Evolutionary conservation across 2,113 vertebrate species (phyloP), one percentile per base, ranked within the genome.

Genomic region (Serinus canaria): DNA sequence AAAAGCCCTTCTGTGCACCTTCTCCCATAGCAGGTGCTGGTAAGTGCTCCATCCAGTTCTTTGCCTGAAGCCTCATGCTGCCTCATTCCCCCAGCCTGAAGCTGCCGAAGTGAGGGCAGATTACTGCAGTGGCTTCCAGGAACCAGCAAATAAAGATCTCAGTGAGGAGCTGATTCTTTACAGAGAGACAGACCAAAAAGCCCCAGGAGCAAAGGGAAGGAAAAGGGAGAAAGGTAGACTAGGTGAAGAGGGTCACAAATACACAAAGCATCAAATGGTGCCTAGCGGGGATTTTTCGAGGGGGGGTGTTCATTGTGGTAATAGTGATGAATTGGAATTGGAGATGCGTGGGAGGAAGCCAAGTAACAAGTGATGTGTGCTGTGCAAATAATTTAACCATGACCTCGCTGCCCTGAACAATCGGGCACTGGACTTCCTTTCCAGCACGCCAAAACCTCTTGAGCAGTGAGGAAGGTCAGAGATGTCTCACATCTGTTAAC

Each of bases 301-400:
- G 46, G 1, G 1, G 37, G 22, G 12, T 0, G 0, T 77, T 84
- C 55, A 20, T 23, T 81, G 64, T 4, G 0, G 41, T 66, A 80
- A 28, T 18, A 69, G n/a, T n/a, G 75, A 80, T 73, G 17, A 75
- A 78, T 41, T 87, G 33, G 44, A 89, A 80, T 3, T 37, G 49
- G 85, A 88, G 68, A 46, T 41, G 49, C 37, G 43, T 76, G n/a
- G 50, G 78, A 93, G 59, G 46, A 93, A 92, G 75, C 59, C 72
- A 83, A 86, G 33, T 73, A 41, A 90, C 22, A 79, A 64, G 31
- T 50, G 35, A 44, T 79, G 5, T 70, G 47, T 47, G 33, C 60
- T 72, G 30, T 75, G 30, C 35, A 30, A 31, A 12, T 67, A 81
- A 46, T 80, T 83, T 88, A 72, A 59, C 62, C 33, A 5, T 35